Conservation (phyloP, 2,113 vertebrate genomes). For the Anguilla japonica region DNA sequence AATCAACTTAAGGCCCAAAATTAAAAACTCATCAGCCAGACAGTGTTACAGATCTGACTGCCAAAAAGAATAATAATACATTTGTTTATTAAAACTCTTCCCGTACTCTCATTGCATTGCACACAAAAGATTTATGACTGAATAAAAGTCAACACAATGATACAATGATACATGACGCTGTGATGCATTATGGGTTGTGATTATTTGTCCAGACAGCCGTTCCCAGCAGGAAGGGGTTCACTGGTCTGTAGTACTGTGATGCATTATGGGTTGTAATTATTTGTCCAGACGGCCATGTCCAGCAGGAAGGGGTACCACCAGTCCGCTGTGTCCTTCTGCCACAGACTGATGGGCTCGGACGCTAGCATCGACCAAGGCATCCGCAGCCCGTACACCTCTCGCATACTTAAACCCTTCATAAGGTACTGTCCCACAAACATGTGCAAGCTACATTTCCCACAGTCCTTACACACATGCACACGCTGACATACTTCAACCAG, state of each 20-base stretch:
- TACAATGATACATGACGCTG: too few species aligned
- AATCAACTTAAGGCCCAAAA: too few species aligned
- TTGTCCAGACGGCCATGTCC: constrained; percentile 71
- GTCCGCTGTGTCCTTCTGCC: constrained; percentile 79
- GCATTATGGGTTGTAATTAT: constrained; percentile 13
- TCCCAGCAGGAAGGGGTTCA: too few species aligned
- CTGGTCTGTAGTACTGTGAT: background rate
- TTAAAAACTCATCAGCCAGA: background rate
- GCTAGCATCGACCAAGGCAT: constrained; percentile 80
- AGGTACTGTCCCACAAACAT: constrained; percentile 66
- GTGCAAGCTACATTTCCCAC: background rate
- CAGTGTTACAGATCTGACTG: too few species aligned
- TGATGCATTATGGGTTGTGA: too few species aligned
- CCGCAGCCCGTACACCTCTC: constrained; percentile 91
- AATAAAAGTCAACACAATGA: too few species aligned
- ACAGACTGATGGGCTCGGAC: constrained; percentile 86
- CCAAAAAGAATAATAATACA: background rate
- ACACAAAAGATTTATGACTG: too few species aligned
- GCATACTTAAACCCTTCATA: constrained; percentile 91
- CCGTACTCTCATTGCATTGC: too few species aligned
- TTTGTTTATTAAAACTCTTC: too few species aligned
- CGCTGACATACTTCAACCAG: background rate
- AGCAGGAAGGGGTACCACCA: constrained; percentile 73
- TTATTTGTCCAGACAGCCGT: background rate
- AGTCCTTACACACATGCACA: background rate